Evolutionary conservation across 1,140 invertebrate genomes (phyloP).

Genomic region (Drosophila azteca): DNA sequence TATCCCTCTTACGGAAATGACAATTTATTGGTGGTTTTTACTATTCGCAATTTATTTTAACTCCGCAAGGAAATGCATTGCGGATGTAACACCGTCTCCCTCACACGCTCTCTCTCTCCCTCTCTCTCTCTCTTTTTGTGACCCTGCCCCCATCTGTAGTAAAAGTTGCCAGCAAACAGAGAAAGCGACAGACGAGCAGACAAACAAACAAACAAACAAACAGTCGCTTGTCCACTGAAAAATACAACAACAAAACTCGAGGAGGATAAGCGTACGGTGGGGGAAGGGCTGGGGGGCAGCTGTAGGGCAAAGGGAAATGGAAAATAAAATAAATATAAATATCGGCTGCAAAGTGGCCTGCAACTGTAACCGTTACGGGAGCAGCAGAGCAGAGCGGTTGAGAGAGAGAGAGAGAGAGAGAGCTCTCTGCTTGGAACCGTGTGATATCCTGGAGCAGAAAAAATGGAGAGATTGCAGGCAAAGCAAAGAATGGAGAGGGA

Average conservation of each 20-base stretch:
- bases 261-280: background rate
- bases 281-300: no score
- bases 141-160: conserved; percentile 36
- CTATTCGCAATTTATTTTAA: conserved; percentile 83
- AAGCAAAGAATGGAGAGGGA: no score
- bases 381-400: background rate
- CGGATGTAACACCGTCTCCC: conserved; percentile 67
- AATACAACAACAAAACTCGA: conserved; percentile 51
- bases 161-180: conserved; percentile 77
- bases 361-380: conserved; percentile 30
- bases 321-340: conserved; percentile 81
- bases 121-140: background rate
- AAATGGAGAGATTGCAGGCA: no score
- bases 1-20: conserved; percentile 83
- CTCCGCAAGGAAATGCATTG: conserved; percentile 83
- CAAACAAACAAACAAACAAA: conserved; percentile 46
- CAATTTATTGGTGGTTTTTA: conserved; percentile 83
- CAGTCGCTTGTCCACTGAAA: conserved; percentile 64
- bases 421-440: background rate
- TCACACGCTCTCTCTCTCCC: background rate
- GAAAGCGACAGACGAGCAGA: conserved; percentile 53
- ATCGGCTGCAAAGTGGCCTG: conserved; percentile 77
- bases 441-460: background rate
- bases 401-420: background rate
- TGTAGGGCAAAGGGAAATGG: conserved; percentile 3